phyloP scores from a whole-genome alignment of 2,113 vertebrate species.

The Grantiella picta region DNA sequence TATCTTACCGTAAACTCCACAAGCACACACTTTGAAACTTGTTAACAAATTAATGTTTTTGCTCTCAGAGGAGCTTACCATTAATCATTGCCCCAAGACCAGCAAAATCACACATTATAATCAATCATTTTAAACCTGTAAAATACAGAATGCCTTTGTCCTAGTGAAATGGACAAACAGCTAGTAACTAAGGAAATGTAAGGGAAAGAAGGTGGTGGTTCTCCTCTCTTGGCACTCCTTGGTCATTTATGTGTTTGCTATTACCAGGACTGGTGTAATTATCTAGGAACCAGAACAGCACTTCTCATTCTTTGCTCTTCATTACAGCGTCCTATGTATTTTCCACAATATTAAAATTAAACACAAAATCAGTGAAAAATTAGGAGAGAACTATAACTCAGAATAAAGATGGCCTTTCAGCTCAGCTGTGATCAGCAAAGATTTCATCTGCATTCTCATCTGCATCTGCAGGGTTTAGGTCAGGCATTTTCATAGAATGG shows the following conservation, averaged over 20 bases:
- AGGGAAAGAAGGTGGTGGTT: not conserved
- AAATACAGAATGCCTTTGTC: not conserved
- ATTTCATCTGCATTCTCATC: not conserved
- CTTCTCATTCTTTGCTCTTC: not conserved
- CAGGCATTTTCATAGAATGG: not conserved
- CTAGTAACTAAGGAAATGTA: not conserved
- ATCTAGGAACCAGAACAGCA: not conserved
- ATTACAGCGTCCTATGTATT: not conserved
- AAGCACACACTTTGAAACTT: not conserved
- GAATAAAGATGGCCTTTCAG: not conserved
- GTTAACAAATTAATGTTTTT: not conserved
- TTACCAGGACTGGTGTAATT: not conserved
- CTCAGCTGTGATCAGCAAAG: not conserved
- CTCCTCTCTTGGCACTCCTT: fast-evolving
- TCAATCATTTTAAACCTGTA: not conserved
- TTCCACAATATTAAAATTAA: not conserved
- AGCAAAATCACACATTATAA: not conserved
- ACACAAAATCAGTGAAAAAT: not conserved
- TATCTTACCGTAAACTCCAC: not conserved
- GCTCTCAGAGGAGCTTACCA: not conserved
- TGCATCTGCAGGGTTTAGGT: not conserved
- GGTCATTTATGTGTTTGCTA: not conserved
- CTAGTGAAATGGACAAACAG: not conserved
- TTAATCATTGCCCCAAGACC: not conserved
- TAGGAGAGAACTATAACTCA: not conserved